phyloP scores from a whole-genome alignment of 2,113 vertebrate species.

The Gadus chalcogrammus region DNA sequence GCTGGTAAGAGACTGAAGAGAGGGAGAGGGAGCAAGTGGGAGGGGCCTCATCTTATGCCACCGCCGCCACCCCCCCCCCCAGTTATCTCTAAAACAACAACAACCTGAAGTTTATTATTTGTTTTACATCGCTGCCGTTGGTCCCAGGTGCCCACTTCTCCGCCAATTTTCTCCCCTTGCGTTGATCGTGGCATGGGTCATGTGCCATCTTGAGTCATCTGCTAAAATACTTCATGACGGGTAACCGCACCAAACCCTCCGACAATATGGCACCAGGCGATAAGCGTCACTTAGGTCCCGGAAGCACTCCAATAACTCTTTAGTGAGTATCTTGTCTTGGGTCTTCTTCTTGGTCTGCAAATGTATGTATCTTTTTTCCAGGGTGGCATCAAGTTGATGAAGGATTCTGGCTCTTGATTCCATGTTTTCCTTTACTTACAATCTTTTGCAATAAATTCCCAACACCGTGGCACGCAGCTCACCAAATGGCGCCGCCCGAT shows the following conservation, averaged over 20 bases:
- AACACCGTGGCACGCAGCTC: constrained; percentile 66
- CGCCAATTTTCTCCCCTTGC: neutral
- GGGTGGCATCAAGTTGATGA: neutral
- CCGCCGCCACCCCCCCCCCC: constrained; percentile 40
- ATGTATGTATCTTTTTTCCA: constrained; percentile 29
- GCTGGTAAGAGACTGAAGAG: constrained; percentile 52
- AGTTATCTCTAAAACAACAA: constrained; percentile 53
- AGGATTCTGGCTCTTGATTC: constrained; percentile 1
- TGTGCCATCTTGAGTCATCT: neutral
- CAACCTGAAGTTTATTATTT: constrained; percentile 54
- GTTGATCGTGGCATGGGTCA: neutral
- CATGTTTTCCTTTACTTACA: constrained; percentile 22
- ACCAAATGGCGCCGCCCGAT: constrained; percentile 61
- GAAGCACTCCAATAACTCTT: constrained; percentile 7
- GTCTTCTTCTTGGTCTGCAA: constrained; percentile 28
- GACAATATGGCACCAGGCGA: constrained; percentile 17
- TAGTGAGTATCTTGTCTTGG: constrained; percentile 15
- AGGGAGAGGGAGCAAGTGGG: constrained; percentile 51
- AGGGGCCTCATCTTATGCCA: constrained; percentile 65
- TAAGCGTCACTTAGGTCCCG: constrained; percentile 1
- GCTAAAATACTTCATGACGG: constrained; percentile 8
- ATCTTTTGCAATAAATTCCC: constrained; percentile 56
- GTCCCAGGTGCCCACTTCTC: constrained; percentile 21
- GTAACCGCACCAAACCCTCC: constrained; percentile 18
- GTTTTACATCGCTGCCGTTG: constrained; percentile 20